Conservation (phyloP, 2,113 vertebrate genomes). For the Nyctibius bracteatus region DNA sequence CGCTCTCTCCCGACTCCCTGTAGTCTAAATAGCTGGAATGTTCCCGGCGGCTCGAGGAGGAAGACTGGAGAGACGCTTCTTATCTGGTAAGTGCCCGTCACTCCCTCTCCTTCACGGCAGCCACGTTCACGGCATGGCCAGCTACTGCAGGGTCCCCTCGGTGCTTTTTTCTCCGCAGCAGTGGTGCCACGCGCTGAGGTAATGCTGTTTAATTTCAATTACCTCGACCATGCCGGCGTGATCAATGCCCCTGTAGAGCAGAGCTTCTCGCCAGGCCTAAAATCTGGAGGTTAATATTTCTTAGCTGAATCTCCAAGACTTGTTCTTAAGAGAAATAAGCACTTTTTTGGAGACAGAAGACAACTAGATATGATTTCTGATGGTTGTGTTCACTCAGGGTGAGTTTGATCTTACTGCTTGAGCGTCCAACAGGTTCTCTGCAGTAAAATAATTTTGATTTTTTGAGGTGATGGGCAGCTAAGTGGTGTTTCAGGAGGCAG, state of each 20-base stretch:
- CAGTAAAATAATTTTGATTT: too few species aligned
- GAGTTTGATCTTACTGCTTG: too few species aligned
- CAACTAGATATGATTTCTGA: not conserved
- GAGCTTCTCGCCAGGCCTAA: not conserved
- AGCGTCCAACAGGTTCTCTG: not conserved
- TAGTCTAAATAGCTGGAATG: too few species aligned
- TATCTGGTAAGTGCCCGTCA: not conserved
- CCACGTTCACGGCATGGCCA: rapidly evolving
- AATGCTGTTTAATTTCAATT: not conserved
- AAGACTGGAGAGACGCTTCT: too few species aligned
- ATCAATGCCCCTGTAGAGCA: not conserved
- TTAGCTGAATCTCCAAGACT: not conserved
- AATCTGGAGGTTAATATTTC: not conserved
- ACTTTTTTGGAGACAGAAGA: not conserved
- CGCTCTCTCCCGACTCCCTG: too few species aligned
- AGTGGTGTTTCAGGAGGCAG: too few species aligned
- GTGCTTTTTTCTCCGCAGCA: not conserved
- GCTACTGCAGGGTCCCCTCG: not conserved
- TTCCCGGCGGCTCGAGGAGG: too few species aligned
- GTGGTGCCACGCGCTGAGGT: not conserved
- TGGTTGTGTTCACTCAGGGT: not conserved
- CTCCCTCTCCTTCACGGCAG: not conserved
- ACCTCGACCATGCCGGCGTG: rapidly evolving
- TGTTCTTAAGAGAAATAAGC: not conserved
- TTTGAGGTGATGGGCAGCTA: too few species aligned